These are phyloP conservation scores for Sceliomorpha sp. DNA, from an alignment of 2,888 invertebrate species.

Conservation along the genomic window DNA sequence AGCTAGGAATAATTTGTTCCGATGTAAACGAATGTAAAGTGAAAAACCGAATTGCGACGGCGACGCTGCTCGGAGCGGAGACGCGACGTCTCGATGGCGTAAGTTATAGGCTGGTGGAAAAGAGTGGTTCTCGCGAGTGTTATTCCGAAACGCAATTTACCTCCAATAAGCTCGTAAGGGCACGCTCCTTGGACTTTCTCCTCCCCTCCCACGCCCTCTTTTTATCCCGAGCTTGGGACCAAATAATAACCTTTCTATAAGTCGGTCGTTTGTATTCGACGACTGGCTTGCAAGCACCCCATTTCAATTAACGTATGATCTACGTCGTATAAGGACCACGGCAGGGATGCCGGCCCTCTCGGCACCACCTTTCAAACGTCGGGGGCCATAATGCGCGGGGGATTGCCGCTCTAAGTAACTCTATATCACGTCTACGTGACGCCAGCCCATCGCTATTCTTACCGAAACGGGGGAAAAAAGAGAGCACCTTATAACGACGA, in stretches of 20 bases:
- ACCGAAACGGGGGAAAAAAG: constrained; percentile 63
- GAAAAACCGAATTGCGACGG: background rate
- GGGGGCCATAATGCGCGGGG: constrained; percentile 72
- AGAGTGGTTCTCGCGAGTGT: background rate
- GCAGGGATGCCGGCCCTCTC: constrained; percentile 49
- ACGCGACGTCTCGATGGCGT: too few relatives aligned
- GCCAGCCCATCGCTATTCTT: constrained; percentile 58
- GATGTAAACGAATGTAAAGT: background rate
- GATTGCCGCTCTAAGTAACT: constrained; percentile 78
- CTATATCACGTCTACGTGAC: constrained; percentile 80
- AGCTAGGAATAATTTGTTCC: constrained; percentile 20
- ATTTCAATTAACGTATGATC: constrained; percentile 81
- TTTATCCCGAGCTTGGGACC: constrained; percentile 58
- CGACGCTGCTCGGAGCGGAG: too few relatives aligned
- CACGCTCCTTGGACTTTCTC: constrained; percentile 48
- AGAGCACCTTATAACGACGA: constrained; percentile 54
- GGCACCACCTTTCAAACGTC: constrained; percentile 74
- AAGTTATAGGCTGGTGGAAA: background rate
- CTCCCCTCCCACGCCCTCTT: constrained; percentile 38
- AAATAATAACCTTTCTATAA: constrained; percentile 80
- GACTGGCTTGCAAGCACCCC: constrained; percentile 74
- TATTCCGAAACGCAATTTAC: constrained; percentile 72
- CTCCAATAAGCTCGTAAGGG: constrained; percentile 23
- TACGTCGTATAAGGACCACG: constrained; percentile 76
- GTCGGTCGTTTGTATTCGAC: constrained; percentile 80